Base-by-base conservation (phyloP, 2,888 invertebrate species). In the Sicus ferrugineus region DNA sequence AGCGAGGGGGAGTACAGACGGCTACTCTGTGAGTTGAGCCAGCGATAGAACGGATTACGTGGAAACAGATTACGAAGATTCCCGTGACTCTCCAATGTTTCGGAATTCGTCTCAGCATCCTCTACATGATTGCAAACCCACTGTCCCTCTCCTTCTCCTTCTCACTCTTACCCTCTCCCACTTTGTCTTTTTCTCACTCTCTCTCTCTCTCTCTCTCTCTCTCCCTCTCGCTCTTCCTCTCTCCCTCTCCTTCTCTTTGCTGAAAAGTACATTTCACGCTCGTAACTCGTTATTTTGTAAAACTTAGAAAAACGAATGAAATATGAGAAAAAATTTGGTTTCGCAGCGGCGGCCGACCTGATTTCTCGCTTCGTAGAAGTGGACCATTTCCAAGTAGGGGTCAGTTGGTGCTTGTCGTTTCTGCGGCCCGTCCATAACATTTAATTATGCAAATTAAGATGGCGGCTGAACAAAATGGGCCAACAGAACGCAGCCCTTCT, bases 381-480 rank as follows among this genome's bases (percentile, higher is more conserved):
- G n/a, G n/a, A n/a, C 42, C 42, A 14, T 42, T n/a, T 1, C 42
- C n/a, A 42, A 42, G 42, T 42, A n/a, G 16, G 14, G 1, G 5
- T 4, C 42, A 1, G 34, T 34, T 34, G 6, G 31, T 38, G 21
- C 14, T 65, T 38, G 61, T 23, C 21, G 16, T 65, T 23, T 3
- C 11, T 65, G 1, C 70, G 70, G 69, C 67, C 71, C 54, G 64
- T 72, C 74, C 73, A 76, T 75, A 73, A 75, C 70, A 73, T 73
- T 76, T 76, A 76, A 75, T 76, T 76, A 76, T 74, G 73, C 69
- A 74, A 76, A 75, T 75, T 72, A 69, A 72, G 72, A 72, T 72
- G 73, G 69, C 66, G 67, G 67, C 46, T 70, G 58, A 70, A 68
- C 26, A 54, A 61, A 68, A 70, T 72, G 68, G 67, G 38, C 42